phyloP scores from a whole-genome alignment of 2,888 invertebrate species.

The Pristionchus maxplancki region DNA sequence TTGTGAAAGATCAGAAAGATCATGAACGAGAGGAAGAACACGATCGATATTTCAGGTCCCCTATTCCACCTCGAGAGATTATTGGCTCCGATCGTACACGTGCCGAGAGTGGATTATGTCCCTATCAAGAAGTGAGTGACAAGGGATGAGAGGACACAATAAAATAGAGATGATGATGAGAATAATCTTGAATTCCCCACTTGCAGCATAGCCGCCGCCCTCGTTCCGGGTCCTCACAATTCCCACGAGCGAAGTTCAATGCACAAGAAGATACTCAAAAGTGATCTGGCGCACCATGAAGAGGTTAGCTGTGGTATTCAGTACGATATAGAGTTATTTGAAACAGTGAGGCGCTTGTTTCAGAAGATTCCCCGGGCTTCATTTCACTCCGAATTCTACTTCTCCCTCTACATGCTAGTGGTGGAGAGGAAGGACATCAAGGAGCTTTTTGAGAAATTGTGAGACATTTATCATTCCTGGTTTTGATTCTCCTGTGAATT shows the following conservation, averaged over 20 bases:
- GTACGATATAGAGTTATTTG: not conserved
- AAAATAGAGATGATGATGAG: not conserved
- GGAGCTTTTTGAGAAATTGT: conserved; percentile 52
- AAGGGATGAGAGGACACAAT: not conserved
- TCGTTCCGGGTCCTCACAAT: conserved; percentile 49
- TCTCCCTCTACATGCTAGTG: conserved; percentile 50
- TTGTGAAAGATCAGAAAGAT: not conserved
- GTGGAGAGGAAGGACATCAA: conserved; percentile 46
- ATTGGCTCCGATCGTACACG: conserved; percentile 59
- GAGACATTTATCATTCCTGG: not conserved
- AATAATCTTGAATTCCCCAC: not conserved
- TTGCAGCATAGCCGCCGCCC: conserved; percentile 50
- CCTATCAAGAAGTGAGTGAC: conserved; percentile 30
- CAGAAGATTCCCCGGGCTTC: conserved; percentile 44
- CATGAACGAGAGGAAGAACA: not conserved
- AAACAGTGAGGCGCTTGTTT: not conserved
- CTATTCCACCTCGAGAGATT: conserved; percentile 65
- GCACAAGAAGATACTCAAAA: conserved; percentile 52
- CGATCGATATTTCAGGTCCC: conserved; percentile 55
- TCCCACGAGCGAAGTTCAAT: conserved; percentile 31
- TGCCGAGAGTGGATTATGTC: conserved; percentile 13
- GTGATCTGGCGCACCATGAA: conserved; percentile 42
- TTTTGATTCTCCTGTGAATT: not conserved
- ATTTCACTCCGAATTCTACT: conserved; percentile 47
- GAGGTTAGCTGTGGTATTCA: no score